These are phyloP conservation scores for Ceratitis capitata DNA, from an alignment of 1,140 invertebrate genomes.

Conservation along the genomic window DNA sequence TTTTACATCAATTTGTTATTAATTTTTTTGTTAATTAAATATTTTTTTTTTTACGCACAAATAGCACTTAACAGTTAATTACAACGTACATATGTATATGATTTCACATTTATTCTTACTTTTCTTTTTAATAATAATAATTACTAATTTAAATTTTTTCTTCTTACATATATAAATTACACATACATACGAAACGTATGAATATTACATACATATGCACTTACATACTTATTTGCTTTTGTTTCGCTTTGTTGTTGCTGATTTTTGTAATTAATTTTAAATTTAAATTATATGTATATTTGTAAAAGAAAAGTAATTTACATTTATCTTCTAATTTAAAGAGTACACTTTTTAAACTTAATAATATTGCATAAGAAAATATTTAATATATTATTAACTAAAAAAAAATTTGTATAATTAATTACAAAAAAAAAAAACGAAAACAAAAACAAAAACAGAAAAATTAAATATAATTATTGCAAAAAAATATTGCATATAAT, in stretches of 20 bases:
- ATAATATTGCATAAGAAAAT: neutral
- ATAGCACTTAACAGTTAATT: conserved; percentile 30
- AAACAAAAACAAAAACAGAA: neutral
- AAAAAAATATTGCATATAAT: neutral
- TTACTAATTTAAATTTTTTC: conserved; percentile 15
- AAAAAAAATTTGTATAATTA: neutral
- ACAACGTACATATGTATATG: conserved; percentile 10
- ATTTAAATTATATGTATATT: neutral
- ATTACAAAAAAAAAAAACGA: neutral
- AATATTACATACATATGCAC: neutral
- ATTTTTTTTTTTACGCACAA: neutral
- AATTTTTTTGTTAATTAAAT: neutral
- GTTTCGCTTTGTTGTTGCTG: neutral
- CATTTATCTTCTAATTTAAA: neutral
- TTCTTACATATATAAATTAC: conserved; percentile 4
- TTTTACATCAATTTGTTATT: conserved; percentile 5
- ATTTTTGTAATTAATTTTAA: neutral
- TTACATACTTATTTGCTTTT: neutral
- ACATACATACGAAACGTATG: conserved; percentile 8
- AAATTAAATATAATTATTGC: neutral
- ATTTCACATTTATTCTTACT: too few relatives aligned
- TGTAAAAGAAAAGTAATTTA: neutral
- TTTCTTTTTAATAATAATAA: too few relatives aligned
- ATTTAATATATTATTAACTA: neutral
- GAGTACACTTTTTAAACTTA: neutral